Evolutionary conservation across 2,113 vertebrate species (phyloP), one percentile per base, ranked within the genome.

Genomic region (Cepphus grylle): DNA sequence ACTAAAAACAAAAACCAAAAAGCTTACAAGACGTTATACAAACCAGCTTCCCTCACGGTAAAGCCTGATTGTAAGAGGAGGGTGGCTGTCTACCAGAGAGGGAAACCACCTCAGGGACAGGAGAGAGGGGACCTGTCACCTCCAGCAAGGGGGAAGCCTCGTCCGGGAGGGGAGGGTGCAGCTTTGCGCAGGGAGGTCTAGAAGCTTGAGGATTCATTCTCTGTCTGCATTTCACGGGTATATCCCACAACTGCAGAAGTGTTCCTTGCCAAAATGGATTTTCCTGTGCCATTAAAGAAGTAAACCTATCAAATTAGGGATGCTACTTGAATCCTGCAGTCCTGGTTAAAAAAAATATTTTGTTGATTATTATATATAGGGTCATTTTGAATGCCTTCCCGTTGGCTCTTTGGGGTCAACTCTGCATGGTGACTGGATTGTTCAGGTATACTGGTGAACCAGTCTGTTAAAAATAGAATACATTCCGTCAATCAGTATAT

Each of bases 221-320:
- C 15, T 25, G 9, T 21, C 34, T 34, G 25, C 17, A 0, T 21
- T 55, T 59, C 14, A 12, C 29, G 72, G 72, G 40, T 63, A 34
- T 1, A 43, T 12, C 55, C 49, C 2, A 2, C 71, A 27, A 3
- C 5, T 15, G 1, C 40, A 18, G 58, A 7, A 27, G 29, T 1
- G 29, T 15, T 70, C 36, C 49, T 25, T 50, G 29, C 15, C 62
- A 36, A 52, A 73, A 8, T 23, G 34, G 59, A 32, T 79, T 81
- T 78, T 38, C 71, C 55, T 13, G 26, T 38, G 43, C 53, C 11
- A 2, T 69, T 87, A 45, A 59, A 79, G 50, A 63, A 81, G 43
- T 19, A 56, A 81, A 71, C 15, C 15, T 76, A 30, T 42, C 29
- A 53, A 21, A 36, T 74, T 42, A 53, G 43, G 56, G 62, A 18